Evolutionary conservation across 2,888 invertebrate genomes (phyloP).

Genomic region (Chouioia cunea): DNA sequence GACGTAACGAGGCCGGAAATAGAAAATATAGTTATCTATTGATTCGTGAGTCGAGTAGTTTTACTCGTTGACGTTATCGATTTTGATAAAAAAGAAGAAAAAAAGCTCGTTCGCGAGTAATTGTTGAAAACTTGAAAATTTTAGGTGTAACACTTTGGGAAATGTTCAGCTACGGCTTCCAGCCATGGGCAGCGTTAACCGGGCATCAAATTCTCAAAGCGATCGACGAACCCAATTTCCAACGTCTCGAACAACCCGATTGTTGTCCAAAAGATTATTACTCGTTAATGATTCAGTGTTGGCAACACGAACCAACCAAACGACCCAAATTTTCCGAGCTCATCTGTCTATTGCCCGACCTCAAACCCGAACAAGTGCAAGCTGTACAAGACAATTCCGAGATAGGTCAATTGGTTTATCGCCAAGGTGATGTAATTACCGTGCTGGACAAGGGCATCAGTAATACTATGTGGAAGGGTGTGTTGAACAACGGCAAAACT

Average conservation of each 20-base stretch:
- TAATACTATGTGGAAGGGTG: slow-evolving; percentile 87
- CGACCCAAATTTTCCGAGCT: slow-evolving; percentile 93
- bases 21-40: too few relatives aligned
- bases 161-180: slow-evolving; percentile 98
- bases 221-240: slow-evolving; percentile 92
- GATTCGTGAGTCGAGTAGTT: too few relatives aligned
- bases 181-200: slow-evolving; percentile 96
- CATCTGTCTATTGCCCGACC: slow-evolving; percentile 81
- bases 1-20: too few relatives aligned
- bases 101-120: too few relatives aligned
- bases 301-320: slow-evolving; percentile 91
- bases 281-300: slow-evolving; percentile 92
- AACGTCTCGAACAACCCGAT: slow-evolving; percentile 92
- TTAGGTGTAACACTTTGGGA: slow-evolving; percentile 95
- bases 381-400: slow-evolving; percentile 77
- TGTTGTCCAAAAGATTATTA: slow-evolving; percentile 95
- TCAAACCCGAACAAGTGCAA: slow-evolving; percentile 93
- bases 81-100: too few relatives aligned
- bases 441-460: slow-evolving; percentile 84
- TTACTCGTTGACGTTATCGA: too few relatives aligned
- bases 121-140: slow-evolving; percentile 65
- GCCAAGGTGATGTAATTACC: slow-evolving; percentile 91
- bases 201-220: slow-evolving; percentile 95
- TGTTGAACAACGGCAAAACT: slow-evolving; percentile 88
- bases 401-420: slow-evolving; percentile 83